Percentiles rank a stretch among this genome's conserved stretches.
phyloP scores from a whole-genome alignment of 2,888 invertebrate genomes.

The Polymixis flavicincta region DNA sequence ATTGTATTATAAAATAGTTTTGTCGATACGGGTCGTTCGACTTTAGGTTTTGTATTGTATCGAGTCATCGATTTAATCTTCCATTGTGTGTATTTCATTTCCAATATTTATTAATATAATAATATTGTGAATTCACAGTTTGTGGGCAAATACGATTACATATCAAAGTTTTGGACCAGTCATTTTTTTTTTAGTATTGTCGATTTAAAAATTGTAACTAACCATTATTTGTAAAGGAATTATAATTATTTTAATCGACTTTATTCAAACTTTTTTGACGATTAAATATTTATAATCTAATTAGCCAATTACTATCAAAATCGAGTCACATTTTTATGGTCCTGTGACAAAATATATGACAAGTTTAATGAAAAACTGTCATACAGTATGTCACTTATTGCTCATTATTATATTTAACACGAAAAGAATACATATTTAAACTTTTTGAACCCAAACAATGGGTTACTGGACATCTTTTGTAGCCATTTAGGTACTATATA shows the following conservation, averaged over 20 bases:
- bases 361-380: conserved; percentile 14
- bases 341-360: not conserved
- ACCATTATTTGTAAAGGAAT: not conserved
- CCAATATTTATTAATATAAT: conserved; percentile 51
- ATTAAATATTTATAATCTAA: not conserved
- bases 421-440: not conserved
- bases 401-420: conserved; percentile 43
- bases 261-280: not conserved
- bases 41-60: conserved; percentile 74
- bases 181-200: not conserved
- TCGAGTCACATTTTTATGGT: conserved; percentile 4
- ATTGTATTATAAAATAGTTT: conserved; percentile 74
- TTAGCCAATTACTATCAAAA: not conserved
- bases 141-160: conserved; percentile 10
- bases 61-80: conserved; percentile 76
- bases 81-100: conserved; percentile 67
- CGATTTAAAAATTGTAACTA: not conserved
- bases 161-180: conserved; percentile 37
- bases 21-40: conserved; percentile 75
- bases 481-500: not conserved
- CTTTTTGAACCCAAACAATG: not conserved
- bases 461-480: not conserved
- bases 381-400: conserved; percentile 44
- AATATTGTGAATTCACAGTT: conserved; percentile 37
- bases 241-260: conserved; percentile 12